Evolutionary conservation across 2,888 invertebrate genomes (phyloP).

Genomic region (Cactoblastis cactorum): DNA sequence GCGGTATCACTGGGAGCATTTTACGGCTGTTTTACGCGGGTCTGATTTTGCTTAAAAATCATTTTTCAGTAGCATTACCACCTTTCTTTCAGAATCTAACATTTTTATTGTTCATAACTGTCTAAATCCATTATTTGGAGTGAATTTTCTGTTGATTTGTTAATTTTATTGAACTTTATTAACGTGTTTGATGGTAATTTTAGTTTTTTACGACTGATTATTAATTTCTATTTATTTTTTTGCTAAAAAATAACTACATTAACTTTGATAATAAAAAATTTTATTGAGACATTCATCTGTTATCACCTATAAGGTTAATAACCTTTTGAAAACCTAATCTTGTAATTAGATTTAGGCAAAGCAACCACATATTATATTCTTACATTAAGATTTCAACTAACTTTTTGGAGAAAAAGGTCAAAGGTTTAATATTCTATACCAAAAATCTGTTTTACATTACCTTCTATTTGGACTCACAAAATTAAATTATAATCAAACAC

Average conservation of each 20-base stretch:
- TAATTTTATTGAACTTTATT: too few species aligned
- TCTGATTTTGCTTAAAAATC: slow-evolving; percentile 51
- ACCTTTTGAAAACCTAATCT: background rate
- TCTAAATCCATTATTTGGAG: slow-evolving; percentile 3
- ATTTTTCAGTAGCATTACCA: slow-evolving; percentile 38
- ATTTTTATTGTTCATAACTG: slow-evolving; percentile 10
- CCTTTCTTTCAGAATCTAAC: slow-evolving; percentile 18
- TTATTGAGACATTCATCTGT: background rate
- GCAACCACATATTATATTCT: background rate
- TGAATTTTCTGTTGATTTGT: background rate
- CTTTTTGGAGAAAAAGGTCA: background rate
- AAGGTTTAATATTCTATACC: background rate
- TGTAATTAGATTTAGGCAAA: background rate
- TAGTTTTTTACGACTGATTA: too few species aligned
- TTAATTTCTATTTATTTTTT: background rate
- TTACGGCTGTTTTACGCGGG: slow-evolving; percentile 35
- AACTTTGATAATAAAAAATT: background rate
- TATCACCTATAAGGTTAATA: background rate
- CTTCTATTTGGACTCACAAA: background rate
- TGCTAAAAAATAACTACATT: background rate
- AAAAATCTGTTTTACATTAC: background rate
- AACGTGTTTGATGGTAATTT: too few species aligned
- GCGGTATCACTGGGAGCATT: slow-evolving; percentile 42
- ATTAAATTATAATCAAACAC: background rate
- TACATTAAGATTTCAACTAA: background rate